Evolutionary conservation across 2,888 invertebrate species (phyloP), one percentile per base, ranked within the genome.

Genomic region (Melipona beecheii): DNA sequence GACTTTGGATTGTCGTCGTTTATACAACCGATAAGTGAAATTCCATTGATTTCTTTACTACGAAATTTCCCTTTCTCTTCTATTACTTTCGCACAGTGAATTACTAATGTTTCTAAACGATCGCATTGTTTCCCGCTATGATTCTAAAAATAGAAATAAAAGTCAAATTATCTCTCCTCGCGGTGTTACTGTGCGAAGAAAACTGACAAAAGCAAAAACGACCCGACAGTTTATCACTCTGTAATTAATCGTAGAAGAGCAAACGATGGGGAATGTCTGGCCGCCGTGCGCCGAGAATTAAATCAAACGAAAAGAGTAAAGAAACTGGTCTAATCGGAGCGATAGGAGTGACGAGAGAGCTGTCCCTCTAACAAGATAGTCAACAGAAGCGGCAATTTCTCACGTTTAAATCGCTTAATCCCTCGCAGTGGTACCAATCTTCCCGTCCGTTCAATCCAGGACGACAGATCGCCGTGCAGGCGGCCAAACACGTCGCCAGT

Each of bases 351-450:
- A 17, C 70, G 9, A 27, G 27, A 27, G 27, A 9, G 36, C n/a
- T 17, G 15, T 36, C 1, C 4, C 9, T 27, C 71, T 24, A 71
- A 36, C 58, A 24, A 58, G 27, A 21, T 65, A 49, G 54, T 64
- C n/a, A 43, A 64, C n/a, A 74, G 36, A 31, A 64, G 24, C n/a
- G 54, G 21, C 36, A 66, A 54, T 66, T 24, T 49, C 73, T 76
- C 54, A 86, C 86, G 65, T 82, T 75, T 21, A 85, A 50, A 11
- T 78, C 73, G 15, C 52, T 77, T 13, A 87, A 52, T 43, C 68
- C 78, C 19, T 86, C 77, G 78, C 86, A 88, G 2, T 27, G 60
- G 43, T 83, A 86, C 69, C 70, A 79, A 70, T 81, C 56, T 5
- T 77, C 62, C 24, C 3, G 60, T 27, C 68, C 82, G 19, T 82